Base-by-base conservation (phyloP, 2,797 vertebrate species). In the Phylloscopus collybita region DNA sequence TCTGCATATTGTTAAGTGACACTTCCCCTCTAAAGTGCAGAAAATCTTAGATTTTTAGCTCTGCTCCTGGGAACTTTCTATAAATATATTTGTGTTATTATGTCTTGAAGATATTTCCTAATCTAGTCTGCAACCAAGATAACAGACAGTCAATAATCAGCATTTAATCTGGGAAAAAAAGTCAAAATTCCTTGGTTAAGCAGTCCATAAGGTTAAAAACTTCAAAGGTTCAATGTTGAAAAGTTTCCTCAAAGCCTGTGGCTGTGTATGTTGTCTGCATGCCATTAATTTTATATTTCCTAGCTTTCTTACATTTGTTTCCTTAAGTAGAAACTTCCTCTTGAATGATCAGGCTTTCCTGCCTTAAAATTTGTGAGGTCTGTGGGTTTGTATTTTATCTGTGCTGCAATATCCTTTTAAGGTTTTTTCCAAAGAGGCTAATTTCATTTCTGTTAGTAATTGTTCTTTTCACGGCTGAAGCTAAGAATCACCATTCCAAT, bases 321-420 rank as follows among this genome's bases (percentile, higher is more conserved):
- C 57, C 45, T 92, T 88, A 89, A 95, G 74, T 74, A 80, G 74
- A 95, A 89, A 85, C n/a, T 94, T 96, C 84, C 87, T 87, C 38
- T 91, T 62, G 36, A 73, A 86, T 59, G 40, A 16, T 45, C 36
- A 74, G 65, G 15, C n/a, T 88, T 90, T 92, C 65, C 80, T 92
- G 21, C 22, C 60, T 72, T 86, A 74, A 78, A 74, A 80, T 80
- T 86, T 87, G 72, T 74, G 61, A 89, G 22, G 29, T 87, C 21
- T 88, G 27, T 62, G 72, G 6, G 42, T 94, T 89, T 70, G 15
- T 56, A 23, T 82, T 80, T 94, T 81, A 94, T 81, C 76, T 88
- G 17, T 72, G 16, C 11, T 89, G 14, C 44, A 79, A 59, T 49
- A 69, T 53, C 65, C 50, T 97, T 91, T 80, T 60, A 84, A 92